phyloP scores from a whole-genome alignment of 2,113 vertebrate species.

The Corythoichthys intestinalis region DNA sequence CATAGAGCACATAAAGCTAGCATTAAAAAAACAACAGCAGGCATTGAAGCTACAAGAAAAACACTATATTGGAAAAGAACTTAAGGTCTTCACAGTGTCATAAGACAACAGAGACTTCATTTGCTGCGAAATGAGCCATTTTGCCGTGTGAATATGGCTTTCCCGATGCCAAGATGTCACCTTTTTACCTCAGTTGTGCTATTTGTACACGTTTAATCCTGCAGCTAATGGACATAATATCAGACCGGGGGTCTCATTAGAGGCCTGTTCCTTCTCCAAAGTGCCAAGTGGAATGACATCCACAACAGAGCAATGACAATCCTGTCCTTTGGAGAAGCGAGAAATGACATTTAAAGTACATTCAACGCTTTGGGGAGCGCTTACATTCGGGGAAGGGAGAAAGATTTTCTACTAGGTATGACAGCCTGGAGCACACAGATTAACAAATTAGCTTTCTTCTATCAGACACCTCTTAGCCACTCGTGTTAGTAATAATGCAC shows the following conservation, averaged over 20 bases:
- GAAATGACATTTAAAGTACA: constrained; percentile 20
- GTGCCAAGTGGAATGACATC: constrained; percentile 31
- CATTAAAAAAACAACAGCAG: constrained; percentile 27
- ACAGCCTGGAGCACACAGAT: constrained; percentile 38
- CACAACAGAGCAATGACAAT: constrained; percentile 29
- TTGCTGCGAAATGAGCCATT: constrained; percentile 56
- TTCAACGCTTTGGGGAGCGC: constrained; percentile 40
- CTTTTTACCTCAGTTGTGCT: constrained; percentile 41
- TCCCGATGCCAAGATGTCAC: constrained; percentile 31
- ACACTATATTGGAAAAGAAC: constrained; percentile 47
- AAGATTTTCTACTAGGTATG: constrained; percentile 36
- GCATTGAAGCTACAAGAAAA: constrained; percentile 41
- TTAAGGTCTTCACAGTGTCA: constrained; percentile 32
- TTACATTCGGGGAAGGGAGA: constrained; percentile 31
- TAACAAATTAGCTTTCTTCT: constrained; percentile 52
- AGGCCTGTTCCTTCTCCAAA: constrained; percentile 37
- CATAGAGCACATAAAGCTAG: constrained; percentile 9
- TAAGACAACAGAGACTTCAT: constrained; percentile 46
- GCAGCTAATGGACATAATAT: constrained; percentile 56
- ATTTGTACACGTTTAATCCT: constrained; percentile 43
- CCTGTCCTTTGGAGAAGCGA: constrained; percentile 5
- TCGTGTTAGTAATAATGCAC: constrained; percentile 35
- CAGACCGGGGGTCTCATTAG: constrained; percentile 44
- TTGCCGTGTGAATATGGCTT: constrained; percentile 45
- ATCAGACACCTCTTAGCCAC: constrained; percentile 32